These are phyloP conservation scores for Apostichopus leukothele DNA, from an alignment of 53 echinoderm and acorn worm genomes.

Conservation along the genomic window DNA sequence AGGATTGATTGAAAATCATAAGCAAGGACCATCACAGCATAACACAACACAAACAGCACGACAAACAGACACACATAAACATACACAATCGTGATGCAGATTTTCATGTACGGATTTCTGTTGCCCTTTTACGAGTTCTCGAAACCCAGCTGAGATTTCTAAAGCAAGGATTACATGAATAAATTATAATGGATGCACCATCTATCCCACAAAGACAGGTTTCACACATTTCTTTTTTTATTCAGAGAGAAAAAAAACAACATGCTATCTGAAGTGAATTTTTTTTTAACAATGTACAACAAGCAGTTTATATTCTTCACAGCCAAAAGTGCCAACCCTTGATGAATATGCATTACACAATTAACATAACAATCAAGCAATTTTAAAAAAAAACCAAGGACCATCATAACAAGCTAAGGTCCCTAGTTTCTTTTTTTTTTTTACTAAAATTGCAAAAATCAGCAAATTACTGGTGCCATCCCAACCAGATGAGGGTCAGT, in stretches of 20 bases:
- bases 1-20: too few relatives aligned
- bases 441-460: slow-evolving; percentile 40
- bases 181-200: slow-evolving; percentile 37
- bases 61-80: slow-evolving; percentile 16
- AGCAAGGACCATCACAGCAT: background rate
- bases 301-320: slow-evolving; percentile 48
- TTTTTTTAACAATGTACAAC: slow-evolving; percentile 39
- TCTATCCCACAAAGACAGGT: slow-evolving; percentile 31
- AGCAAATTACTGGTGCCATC: slow-evolving; percentile 47
- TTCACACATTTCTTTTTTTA: slow-evolving; percentile 12
- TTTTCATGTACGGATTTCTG: slow-evolving; percentile 17
- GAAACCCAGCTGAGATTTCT: slow-evolving; percentile 38
- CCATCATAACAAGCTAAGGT: slow-evolving; percentile 43
- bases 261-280: slow-evolving; percentile 47
- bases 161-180: slow-evolving; percentile 50
- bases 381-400: slow-evolving; percentile 13
- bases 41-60: slow-evolving; percentile 33
- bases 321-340: slow-evolving; percentile 49
- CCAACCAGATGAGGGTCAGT: slow-evolving; percentile 52
- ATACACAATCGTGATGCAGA: slow-evolving; percentile 26
- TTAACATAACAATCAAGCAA: slow-evolving; percentile 57
- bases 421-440: slow-evolving; percentile 24
- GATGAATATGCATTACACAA: slow-evolving; percentile 56
- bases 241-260: background rate
- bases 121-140: slow-evolving; percentile 38